Base-by-base conservation (phyloP, 2,113 vertebrate genomes). In the Erinaceus europaeus region DNA sequence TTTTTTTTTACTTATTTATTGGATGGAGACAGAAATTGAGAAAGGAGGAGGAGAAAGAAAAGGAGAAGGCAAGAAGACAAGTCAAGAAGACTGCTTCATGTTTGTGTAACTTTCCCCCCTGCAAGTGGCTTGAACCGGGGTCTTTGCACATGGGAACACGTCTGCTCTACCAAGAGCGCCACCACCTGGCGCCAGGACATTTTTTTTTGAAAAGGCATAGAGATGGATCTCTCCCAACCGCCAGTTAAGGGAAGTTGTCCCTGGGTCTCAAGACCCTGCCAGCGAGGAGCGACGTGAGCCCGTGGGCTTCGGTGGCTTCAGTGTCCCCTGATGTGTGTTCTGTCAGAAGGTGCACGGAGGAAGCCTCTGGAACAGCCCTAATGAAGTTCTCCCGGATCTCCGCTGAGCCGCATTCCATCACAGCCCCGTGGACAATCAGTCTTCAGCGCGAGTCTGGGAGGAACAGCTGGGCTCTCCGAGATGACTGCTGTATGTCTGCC, bases 361-460 rank as follows among this genome's bases (percentile, higher is more conserved):
- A 80, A 67, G 73, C 46, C 75, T 76, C 80, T 75, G 74, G 83
- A 84, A 55, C 50, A 36, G 81, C 53, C 6, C 89, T 93, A 93
- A 93, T 90, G 94, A 95, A 89, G 93, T 95, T 94, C 93, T 83
- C 46, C 72, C 86, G 91, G 77, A 12, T 93, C 86, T 93, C 83
- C n/a, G 95, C 92, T 79, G 85, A 95, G 95, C 92, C 95, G 96
- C 97, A 97, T 98, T 98, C 97, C 98, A 96, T 97, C 97, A 98
- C 97, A 98, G 97, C 94, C 96, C 97, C 95, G 94, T n/a, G 95
- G 96, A 97, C 97, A 96, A 97, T 98, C 95, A 82, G 97, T 98
- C 98, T 97, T 97, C 95, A 90, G 94, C 95, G 38, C 92, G 94
- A 94, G 96, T 89, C 36, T 9, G 69, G 83, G 79, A 95, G 80